Base-by-base conservation (phyloP, 2,797 vertebrate genomes). In the Propithecus perrieri region DNA sequence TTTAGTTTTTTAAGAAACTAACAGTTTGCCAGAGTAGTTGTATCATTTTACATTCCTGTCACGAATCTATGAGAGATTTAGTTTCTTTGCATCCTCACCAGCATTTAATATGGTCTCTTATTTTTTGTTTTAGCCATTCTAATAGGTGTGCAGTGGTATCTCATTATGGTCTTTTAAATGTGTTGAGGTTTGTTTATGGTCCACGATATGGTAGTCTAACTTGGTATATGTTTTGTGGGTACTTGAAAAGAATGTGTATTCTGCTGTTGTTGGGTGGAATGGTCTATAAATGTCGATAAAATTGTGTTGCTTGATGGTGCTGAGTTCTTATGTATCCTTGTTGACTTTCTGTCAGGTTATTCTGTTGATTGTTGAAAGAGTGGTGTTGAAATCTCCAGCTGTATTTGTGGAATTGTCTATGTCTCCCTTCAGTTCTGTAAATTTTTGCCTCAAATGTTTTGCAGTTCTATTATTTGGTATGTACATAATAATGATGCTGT, bases 1-100 rank as follows among this genome's bases (percentile, higher is more conserved):
- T 69, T 59, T 43, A 46, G 46, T 87, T 91, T 86, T 96, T 30
- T 86, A 86, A 76, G 59, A 86, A 95, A 65, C 26, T n/a, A 46
- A 41, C 83, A 22, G 17, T n/a, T 81, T 81, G 76, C 71, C 35
- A 57, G 75, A 76, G 30, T 46, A 48, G 33, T 53, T 20, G 26
- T 71, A n/a, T 17, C 69, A 35, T 63, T 86, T 57, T 76, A 30
- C 15, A 35, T 74, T 65, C 10, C 33, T 38, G 33, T 41, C 67
- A 41, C 2, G 18, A 59, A 28, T 69, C 9, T 20, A 4, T 33
- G 20, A 81, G 57, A 57, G 41, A 61, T 33, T 17, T 2, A 41
- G 18, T 89, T 91, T 81, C 53, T 79, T 28, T 57, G 35, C 8
- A 18, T 41, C 28, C 20, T 74, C 24, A 11, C 41, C 6, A 13